A percentile compares a stretch with the other conserved stretches of the same genome.
Conservation (phyloP, 2,888 invertebrate genomes). For the Drosophila infuscata region DNA sequence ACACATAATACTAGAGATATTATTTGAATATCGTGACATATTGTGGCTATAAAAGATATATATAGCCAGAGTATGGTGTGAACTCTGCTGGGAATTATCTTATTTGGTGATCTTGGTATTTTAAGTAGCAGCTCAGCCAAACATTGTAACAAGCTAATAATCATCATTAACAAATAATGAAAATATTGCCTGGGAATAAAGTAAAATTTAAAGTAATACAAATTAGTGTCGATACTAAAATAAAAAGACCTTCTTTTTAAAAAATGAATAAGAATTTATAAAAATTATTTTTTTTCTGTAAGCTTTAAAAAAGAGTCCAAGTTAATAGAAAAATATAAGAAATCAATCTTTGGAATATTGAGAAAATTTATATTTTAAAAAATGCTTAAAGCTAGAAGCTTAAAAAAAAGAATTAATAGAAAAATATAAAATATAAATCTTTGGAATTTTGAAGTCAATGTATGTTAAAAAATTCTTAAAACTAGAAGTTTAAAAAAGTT, state of each 20-base stretch:
- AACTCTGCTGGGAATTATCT: not conserved
- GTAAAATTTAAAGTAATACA: no score
- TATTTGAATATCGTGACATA: conserved; percentile 52
- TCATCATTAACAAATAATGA: not conserved
- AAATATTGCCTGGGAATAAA: no score
- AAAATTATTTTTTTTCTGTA: not conserved
- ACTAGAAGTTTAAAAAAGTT: not conserved
- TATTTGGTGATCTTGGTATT: not conserved
- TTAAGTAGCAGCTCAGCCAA: not conserved
- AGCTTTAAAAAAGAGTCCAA: no score
- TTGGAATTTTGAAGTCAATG: no score
- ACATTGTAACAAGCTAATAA: not conserved
- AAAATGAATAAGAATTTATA: not conserved
- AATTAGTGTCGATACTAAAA: no score
- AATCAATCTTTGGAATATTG: no score
- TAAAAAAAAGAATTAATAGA: no score
- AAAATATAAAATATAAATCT: no score
- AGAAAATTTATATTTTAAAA: no score
- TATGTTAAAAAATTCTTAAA: not conserved
- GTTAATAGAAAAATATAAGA: no score
- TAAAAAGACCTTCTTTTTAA: no score
- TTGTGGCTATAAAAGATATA: conserved; percentile 30
- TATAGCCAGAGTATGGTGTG: not conserved
- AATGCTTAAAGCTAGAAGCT: no score
- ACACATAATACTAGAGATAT: conserved; percentile 18